Evolutionary conservation across 2,888 invertebrate species (phyloP).

Genomic region (Scaeva pyrastri): DNA sequence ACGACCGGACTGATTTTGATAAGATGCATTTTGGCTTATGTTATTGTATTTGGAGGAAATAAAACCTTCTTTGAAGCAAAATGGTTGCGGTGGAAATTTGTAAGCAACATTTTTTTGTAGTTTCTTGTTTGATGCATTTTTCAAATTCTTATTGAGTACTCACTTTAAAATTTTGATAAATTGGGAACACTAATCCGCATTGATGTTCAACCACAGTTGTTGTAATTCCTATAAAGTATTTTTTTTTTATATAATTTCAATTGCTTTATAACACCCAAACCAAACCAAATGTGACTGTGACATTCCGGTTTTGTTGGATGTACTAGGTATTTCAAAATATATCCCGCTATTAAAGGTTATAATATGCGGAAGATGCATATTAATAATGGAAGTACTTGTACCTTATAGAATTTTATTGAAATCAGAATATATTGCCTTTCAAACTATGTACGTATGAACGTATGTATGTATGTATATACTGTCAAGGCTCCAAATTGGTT

Average conservation of each 20-base stretch:
- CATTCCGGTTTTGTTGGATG: slow-evolving; percentile 23
- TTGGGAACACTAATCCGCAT: neutral
- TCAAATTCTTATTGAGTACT: too few species aligned
- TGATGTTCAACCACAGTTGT: neutral
- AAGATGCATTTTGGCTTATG: too few species aligned
- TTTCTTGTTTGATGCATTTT: too few species aligned
- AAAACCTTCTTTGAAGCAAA: too few species aligned
- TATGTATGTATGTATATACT: too few species aligned
- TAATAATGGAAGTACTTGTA: slow-evolving; percentile 28
- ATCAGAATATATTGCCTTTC: slow-evolving; percentile 66
- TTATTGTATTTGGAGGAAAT: too few species aligned
- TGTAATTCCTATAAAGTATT: neutral
- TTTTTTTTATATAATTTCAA: neutral
- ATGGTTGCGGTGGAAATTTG: too few species aligned
- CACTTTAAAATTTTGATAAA: neutral
- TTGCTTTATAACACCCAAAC: neutral
- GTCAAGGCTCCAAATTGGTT: slow-evolving; percentile 41
- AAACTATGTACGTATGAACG: slow-evolving; percentile 50
- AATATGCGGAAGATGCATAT: slow-evolving; percentile 46
- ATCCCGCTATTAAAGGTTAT: slow-evolving; percentile 16
- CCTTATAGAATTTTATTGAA: slow-evolving; percentile 23
- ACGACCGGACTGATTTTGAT: too few species aligned
- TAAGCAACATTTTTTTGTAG: too few species aligned
- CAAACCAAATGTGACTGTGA: too few species aligned
- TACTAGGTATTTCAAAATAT: slow-evolving; percentile 29